Evolutionary conservation across 2,888 invertebrate species (phyloP).

Genomic region (Drosophila kambysellisi): DNA sequence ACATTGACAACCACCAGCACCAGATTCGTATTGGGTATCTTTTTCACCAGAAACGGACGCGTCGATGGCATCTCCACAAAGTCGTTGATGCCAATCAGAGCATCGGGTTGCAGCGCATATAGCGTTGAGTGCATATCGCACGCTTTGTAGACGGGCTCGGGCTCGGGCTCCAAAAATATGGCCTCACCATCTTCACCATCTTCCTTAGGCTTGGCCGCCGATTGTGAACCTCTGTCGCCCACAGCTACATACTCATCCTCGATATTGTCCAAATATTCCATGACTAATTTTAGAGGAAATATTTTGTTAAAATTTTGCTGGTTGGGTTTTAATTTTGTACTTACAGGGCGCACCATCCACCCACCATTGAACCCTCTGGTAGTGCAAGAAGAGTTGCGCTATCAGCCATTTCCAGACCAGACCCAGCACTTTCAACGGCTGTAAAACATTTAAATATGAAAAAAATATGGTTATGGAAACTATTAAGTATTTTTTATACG

Average conservation of each 20-base stretch:
- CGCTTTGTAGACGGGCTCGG: conserved; percentile 85
- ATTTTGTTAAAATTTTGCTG: not conserved
- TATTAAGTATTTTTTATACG: too few relatives aligned
- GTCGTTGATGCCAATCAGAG: conserved; percentile 85
- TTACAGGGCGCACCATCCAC: conserved; percentile 84
- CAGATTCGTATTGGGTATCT: conserved; percentile 92
- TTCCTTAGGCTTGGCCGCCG: conserved; percentile 75
- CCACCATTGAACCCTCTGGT: conserved; percentile 82
- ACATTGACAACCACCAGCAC: conserved; percentile 90
- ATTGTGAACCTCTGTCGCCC: conserved; percentile 57
- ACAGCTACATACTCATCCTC: conserved; percentile 85
- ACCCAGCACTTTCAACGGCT: conserved; percentile 85
- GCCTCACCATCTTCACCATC: conserved; percentile 83
- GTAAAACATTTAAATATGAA: conserved; percentile 27
- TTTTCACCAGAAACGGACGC: conserved; percentile 89
- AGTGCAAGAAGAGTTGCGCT: conserved; percentile 83
- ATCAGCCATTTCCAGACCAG: conserved; percentile 85
- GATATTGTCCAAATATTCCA: conserved; percentile 85
- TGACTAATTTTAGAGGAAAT: conserved; percentile 59
- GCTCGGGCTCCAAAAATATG: conserved; percentile 83
- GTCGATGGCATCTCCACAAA: conserved; percentile 85
- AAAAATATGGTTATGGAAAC: too few relatives aligned
- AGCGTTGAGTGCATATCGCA: conserved; percentile 91
- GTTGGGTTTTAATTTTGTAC: conserved; percentile 17
- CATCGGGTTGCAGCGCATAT: conserved; percentile 88